These are phyloP conservation scores for Leucoma salicis DNA, from an alignment of 2,888 invertebrate genomes.

Conservation along the genomic window DNA sequence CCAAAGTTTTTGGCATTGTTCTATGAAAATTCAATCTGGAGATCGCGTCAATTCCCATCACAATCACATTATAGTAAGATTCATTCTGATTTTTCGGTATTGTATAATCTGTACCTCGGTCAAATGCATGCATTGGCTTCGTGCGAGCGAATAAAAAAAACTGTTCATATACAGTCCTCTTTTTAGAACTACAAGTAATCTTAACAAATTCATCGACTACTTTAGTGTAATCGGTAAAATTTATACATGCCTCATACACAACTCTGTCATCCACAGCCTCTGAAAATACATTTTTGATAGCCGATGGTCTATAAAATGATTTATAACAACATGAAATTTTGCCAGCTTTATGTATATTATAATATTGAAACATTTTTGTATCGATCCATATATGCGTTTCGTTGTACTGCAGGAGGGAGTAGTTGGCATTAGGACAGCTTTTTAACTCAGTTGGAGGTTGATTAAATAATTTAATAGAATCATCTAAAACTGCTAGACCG, in stretches of 20 bases:
- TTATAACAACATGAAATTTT: conserved; percentile 84
- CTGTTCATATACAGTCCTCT: conserved; percentile 83
- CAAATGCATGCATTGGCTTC: conserved; percentile 42
- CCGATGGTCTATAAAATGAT: conserved; percentile 78
- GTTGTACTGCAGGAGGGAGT: conserved; percentile 82
- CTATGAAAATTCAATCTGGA: conserved; percentile 93
- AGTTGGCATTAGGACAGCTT: conserved; percentile 75
- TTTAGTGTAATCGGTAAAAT: conserved; percentile 67
- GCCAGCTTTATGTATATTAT: conserved; percentile 67
- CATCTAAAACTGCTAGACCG: conserved; percentile 83
- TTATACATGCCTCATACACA: conserved; percentile 71
- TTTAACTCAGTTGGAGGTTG: conserved; percentile 67
- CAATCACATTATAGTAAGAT: conserved; percentile 84
- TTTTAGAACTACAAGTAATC: conserved; percentile 82
- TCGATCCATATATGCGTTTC: conserved; percentile 82
- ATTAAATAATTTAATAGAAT: conserved; percentile 78
- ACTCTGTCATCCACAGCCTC: conserved; percentile 70
- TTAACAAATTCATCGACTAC: conserved; percentile 85
- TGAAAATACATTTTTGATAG: conserved; percentile 69
- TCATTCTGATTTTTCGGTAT: conserved; percentile 42
- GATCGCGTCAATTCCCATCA: conserved; percentile 92
- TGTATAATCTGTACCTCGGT: conserved; percentile 33
- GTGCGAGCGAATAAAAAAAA: conserved; percentile 85
- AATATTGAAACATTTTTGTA: conserved; percentile 63
- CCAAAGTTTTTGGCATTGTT: conserved; percentile 89